Evolutionary conservation across 2,113 vertebrate species (phyloP), one percentile per base, ranked within the genome.

Genomic region (Ptilorrhoa leucosticta): DNA sequence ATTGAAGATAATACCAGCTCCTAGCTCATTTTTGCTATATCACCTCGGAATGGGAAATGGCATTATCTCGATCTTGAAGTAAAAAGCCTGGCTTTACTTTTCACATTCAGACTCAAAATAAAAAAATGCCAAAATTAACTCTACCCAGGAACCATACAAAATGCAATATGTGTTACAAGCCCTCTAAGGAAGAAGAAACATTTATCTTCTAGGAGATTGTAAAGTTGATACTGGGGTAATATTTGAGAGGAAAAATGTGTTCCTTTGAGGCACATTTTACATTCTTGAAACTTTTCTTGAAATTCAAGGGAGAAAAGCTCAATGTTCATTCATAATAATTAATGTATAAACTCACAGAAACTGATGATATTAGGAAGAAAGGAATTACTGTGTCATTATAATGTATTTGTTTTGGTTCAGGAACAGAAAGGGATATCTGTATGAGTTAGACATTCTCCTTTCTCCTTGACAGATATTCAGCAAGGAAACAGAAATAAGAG

Each of bases 401-500:
- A 39, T 66, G 60, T 28, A 23, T 90, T 88, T 75, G 22, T 39
- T 93, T 91, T 93, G 82, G 54, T 87, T 75, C 47, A 76, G 30
- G 28, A 61, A 77, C 27, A 96, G 91, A 93, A 90, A 61, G 42
- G 18, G 39, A 20, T 77, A 75, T 94, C 70, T 82, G 30, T 88
- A 47, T 91, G 48, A 83, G 76, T 71, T 92, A 77, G 33, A 94
- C 71, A 77, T 68, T 61, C 21, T 90, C n/a, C 58, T 83, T 93
- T 93, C 44, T 81, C 16, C 84, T 65, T 92, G 72, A 65, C 70
- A 82, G 35, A 50, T 66, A 45, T 33, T 96, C 65, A 90, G 45
- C 42, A 65, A 71, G n/a, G 66, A 93, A 84, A 93, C 39, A 95
- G 91, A 94, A 93, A 83, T 85, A 51, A 77, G 65, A 93, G 91